These are phyloP conservation scores for Cheilosia variabilis DNA, from an alignment of 2,888 invertebrate species.

Conservation along the genomic window DNA sequence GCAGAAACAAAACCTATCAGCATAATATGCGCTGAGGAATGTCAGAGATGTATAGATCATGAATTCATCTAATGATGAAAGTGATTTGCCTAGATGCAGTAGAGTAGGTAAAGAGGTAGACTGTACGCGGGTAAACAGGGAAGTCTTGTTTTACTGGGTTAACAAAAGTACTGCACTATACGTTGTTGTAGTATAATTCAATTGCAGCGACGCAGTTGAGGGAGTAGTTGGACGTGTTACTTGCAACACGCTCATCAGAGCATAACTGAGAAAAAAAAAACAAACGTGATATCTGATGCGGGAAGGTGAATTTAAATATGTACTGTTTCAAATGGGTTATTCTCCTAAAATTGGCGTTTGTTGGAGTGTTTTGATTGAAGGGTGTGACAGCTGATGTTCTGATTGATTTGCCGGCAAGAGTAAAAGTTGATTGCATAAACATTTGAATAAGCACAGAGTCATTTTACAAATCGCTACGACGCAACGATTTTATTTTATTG, in stretches of 20 bases:
- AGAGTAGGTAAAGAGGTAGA: background rate
- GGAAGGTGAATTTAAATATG: slow-evolving; percentile 40
- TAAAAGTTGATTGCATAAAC: background rate
- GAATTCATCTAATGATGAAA: slow-evolving; percentile 59
- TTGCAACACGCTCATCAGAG: slow-evolving; percentile 61
- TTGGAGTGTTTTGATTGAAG: slow-evolving; percentile 37
- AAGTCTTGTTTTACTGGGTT: slow-evolving; percentile 36
- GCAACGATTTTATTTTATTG: too few relatives aligned
- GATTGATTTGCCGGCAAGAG: slow-evolving; percentile 36
- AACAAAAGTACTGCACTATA: slow-evolving; percentile 25
- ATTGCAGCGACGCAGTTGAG: slow-evolving; percentile 38
- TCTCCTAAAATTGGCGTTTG: slow-evolving; percentile 15
- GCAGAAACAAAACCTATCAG: slow-evolving; percentile 1
- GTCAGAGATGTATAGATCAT: slow-evolving; percentile 49
- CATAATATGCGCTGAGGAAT: slow-evolving; percentile 14
- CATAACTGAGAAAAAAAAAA: slow-evolving; percentile 62
- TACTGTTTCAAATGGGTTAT: slow-evolving; percentile 19
- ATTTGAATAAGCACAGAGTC: too few relatives aligned
- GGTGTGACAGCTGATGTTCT: slow-evolving; percentile 34
- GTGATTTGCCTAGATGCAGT: slow-evolving; percentile 56
- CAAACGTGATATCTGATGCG: slow-evolving; percentile 52
- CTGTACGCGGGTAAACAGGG: background rate
- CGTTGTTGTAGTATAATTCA: slow-evolving; percentile 1
- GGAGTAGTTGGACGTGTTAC: slow-evolving; percentile 31
- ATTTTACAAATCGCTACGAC: too few relatives aligned